Conservation (phyloP, 2,888 invertebrate genomes). For the Galeopsomyia nigrocyanea region DNA sequence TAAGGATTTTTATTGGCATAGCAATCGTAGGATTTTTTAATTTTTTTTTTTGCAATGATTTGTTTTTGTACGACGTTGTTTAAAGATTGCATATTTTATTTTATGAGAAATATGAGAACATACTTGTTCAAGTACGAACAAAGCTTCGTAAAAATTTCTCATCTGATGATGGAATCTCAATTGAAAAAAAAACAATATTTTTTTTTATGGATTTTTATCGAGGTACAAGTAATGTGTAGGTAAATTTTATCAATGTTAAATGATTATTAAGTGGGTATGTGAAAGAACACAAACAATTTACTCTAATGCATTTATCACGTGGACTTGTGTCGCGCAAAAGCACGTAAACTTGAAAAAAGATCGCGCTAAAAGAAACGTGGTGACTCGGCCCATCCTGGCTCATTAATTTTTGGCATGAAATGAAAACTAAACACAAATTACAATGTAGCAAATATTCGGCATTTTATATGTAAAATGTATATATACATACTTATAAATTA, state of each 20-base stretch:
- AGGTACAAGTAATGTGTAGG: neutral
- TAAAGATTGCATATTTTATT: slow-evolving; percentile 38
- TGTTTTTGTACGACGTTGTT: slow-evolving; percentile 30
- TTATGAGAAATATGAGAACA: slow-evolving; percentile 8
- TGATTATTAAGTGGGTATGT: slow-evolving; percentile 15
- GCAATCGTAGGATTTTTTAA: slow-evolving; percentile 29
- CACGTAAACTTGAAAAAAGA: neutral
- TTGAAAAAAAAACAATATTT: slow-evolving; percentile 3
- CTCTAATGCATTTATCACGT: slow-evolving; percentile 36
- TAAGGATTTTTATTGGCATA: slow-evolving; percentile 29
- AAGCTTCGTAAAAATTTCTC: slow-evolving; percentile 15
- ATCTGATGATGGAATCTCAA: neutral
- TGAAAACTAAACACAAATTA: slow-evolving; percentile 35
- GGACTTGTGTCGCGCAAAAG: neutral
- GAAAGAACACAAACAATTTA: slow-evolving; percentile 1
- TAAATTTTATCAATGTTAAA: slow-evolving; percentile 34
- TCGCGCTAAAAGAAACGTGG: slow-evolving; percentile 19
- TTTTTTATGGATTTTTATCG: slow-evolving; percentile 8
- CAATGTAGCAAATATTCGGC: slow-evolving; percentile 35
- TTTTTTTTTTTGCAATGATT: slow-evolving; percentile 28
- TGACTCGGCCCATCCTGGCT: slow-evolving; percentile 47
- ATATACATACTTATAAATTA: slow-evolving; percentile 15
- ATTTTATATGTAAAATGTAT: slow-evolving; percentile 23
- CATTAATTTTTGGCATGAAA: slow-evolving; percentile 33
- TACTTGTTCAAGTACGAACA: slow-evolving; percentile 25